phyloP scores from a whole-genome alignment of 2,888 invertebrate species.

The Caprella mutica region DNA sequence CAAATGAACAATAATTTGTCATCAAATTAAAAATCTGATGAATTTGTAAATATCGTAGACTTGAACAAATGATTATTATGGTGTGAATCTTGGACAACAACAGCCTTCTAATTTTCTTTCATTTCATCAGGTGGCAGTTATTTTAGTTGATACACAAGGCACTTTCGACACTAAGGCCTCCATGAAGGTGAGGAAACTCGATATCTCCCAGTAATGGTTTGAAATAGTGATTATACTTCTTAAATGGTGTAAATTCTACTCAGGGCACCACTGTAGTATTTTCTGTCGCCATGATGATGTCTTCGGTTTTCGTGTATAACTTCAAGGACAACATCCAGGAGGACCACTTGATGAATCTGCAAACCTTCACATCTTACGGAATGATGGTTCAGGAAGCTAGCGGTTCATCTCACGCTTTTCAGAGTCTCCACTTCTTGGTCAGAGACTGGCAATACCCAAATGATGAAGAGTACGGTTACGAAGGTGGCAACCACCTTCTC shows the following conservation, averaged over 20 bases:
- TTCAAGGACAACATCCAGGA: slow-evolving; percentile 94
- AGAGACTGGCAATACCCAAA: slow-evolving; percentile 98
- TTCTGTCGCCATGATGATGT: slow-evolving; percentile 94
- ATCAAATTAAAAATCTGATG: too few relatives aligned
- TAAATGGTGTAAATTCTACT: too few relatives aligned
- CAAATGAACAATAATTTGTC: too few relatives aligned
- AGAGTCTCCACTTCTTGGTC: slow-evolving; percentile 77
- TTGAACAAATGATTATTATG: too few relatives aligned
- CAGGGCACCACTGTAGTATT: slow-evolving; percentile 92
- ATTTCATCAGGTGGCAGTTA: slow-evolving; percentile 35
- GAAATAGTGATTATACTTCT: too few relatives aligned
- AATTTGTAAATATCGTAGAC: too few relatives aligned
- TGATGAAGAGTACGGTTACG: slow-evolving; percentile 74
- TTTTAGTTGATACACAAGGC: slow-evolving; percentile 45
- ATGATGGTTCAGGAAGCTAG: slow-evolving; percentile 82
- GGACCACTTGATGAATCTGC: slow-evolving; percentile 91
- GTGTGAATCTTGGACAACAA: too few relatives aligned
- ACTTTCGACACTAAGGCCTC: slow-evolving; percentile 72
- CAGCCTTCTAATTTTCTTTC: too few relatives aligned
- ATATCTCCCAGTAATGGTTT: too few relatives aligned
- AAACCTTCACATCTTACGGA: slow-evolving; percentile 97
- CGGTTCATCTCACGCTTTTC: slow-evolving; percentile 53
- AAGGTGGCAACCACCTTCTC: slow-evolving; percentile 76
- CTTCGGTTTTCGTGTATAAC: slow-evolving; percentile 95
- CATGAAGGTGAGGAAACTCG: slow-evolving; percentile 17